These are phyloP conservation scores for Notodromas monacha DNA, from an alignment of 2,888 invertebrate species.

Conservation along the genomic window DNA sequence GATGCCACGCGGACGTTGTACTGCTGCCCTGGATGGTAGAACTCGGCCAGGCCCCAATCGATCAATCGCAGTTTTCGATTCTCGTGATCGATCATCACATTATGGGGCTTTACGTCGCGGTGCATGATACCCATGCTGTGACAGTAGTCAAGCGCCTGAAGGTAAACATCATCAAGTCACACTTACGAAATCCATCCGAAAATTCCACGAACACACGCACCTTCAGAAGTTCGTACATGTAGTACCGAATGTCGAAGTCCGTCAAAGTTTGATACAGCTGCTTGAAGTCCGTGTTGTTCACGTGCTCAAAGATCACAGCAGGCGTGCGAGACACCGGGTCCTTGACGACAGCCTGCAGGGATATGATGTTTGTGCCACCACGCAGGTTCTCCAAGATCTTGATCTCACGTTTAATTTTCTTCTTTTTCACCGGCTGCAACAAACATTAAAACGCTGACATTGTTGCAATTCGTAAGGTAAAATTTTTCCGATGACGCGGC, in stretches of 20 bases:
- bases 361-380: slow-evolving; percentile 96
- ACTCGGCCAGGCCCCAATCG: no score
- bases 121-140: slow-evolving; percentile 99
- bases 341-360: slow-evolving; percentile 90
- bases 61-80: no score
- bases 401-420: slow-evolving; percentile 99
- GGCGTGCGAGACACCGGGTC: slow-evolving; percentile 95
- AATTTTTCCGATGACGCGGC: no score
- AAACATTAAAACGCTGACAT: no score
- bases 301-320: slow-evolving; percentile 96
- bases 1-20: slow-evolving; percentile 99
- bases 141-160: slow-evolving; percentile 74
- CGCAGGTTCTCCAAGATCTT: slow-evolving; percentile 97
- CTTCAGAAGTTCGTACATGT: slow-evolving; percentile 88
- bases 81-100: no score
- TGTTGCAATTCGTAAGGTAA: no score
- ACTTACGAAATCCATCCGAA: no score
- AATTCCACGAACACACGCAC: slow-evolving; percentile 16
- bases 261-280: slow-evolving; percentile 96
- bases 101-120: slow-evolving; percentile 96
- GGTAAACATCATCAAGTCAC: no score
- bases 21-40: no score
- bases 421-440: slow-evolving; percentile 95
- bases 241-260: slow-evolving; percentile 97
- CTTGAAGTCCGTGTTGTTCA: slow-evolving; percentile 99